These are phyloP conservation scores for Kradibia gibbosae DNA, from an alignment of 1,140 invertebrate genomes.

Conservation along the genomic window DNA sequence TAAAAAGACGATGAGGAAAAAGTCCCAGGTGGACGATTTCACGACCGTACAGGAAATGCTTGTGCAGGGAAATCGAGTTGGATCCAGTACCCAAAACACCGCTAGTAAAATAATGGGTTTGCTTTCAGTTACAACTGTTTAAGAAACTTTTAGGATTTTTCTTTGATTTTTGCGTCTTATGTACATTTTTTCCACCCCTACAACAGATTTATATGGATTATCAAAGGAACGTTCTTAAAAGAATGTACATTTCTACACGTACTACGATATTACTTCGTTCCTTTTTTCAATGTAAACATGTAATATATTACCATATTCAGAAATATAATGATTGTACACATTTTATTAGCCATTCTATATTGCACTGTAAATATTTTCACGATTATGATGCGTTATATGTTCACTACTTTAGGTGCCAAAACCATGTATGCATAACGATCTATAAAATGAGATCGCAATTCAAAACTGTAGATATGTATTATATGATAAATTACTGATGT, in stretches of 20 bases:
- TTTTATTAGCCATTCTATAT: not conserved
- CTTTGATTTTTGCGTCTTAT: not conserved
- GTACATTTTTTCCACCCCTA: not conserved
- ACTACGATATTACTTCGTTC: not conserved
- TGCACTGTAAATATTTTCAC: constrained; percentile 17
- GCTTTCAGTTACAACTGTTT: constrained; percentile 74
- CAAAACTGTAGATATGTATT: constrained; percentile 65
- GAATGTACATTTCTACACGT: not conserved
- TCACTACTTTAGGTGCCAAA: not conserved
- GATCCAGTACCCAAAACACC: constrained; percentile 63
- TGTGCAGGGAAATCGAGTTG: constrained; percentile 69
- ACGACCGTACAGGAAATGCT: constrained; percentile 72
- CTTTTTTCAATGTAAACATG: constrained; percentile 4
- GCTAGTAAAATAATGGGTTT: constrained; percentile 73
- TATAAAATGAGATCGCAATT: not conserved
- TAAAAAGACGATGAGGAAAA: constrained; percentile 68
- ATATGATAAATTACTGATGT: constrained; percentile 55
- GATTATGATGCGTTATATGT: not conserved
- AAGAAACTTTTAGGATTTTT: constrained; percentile 36
- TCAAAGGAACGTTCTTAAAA: not conserved
- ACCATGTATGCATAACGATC: constrained; percentile 21
- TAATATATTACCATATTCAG: constrained; percentile 8
- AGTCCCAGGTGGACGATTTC: constrained; percentile 69
- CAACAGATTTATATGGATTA: not conserved
- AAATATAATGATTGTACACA: not conserved